Percentiles rank a stretch among this genome's conserved stretches.
phyloP scores from a whole-genome alignment of 2,113 vertebrate genomes.

The Caracal caracal region DNA sequence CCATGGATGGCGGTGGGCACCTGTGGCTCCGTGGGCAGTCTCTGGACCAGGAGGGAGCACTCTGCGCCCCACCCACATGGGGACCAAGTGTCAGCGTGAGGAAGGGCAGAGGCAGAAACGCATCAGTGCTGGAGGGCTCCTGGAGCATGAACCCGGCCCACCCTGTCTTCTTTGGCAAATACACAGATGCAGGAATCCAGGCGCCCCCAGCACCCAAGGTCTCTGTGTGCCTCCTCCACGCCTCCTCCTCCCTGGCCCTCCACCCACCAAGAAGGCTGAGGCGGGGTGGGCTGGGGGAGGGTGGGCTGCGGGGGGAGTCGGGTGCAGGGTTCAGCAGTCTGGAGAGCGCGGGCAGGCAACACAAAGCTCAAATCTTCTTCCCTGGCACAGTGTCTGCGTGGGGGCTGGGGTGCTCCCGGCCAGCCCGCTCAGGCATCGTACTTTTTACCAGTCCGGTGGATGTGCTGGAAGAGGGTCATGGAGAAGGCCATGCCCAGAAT shows the following conservation, averaged over 20 bases:
- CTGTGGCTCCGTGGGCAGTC: background rate
- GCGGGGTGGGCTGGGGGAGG: background rate
- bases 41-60: background rate
- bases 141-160: background rate
- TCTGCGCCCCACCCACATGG: background rate
- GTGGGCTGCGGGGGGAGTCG: background rate
- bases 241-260: background rate
- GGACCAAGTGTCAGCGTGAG: conserved; percentile 38
- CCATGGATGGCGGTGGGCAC: background rate
- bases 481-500: conserved; percentile 99
- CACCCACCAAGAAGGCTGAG: background rate
- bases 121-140: background rate
- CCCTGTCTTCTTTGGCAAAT: conserved; percentile 78
- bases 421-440: conserved; percentile 92
- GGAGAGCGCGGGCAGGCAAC: conserved; percentile 41
- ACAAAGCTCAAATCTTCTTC: conserved; percentile 45
- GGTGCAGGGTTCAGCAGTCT: conserved; percentile 42
- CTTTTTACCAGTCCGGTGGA: conserved; percentile 98
- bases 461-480: conserved; percentile 99
- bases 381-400: background rate
- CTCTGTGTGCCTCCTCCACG: background rate
- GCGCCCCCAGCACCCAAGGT: background rate
- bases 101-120: conserved; percentile 7
- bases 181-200: conserved; percentile 42
- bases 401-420: background rate